phyloP scores from a whole-genome alignment of 2,888 invertebrate genomes.

The Pandemis heparana region DNA sequence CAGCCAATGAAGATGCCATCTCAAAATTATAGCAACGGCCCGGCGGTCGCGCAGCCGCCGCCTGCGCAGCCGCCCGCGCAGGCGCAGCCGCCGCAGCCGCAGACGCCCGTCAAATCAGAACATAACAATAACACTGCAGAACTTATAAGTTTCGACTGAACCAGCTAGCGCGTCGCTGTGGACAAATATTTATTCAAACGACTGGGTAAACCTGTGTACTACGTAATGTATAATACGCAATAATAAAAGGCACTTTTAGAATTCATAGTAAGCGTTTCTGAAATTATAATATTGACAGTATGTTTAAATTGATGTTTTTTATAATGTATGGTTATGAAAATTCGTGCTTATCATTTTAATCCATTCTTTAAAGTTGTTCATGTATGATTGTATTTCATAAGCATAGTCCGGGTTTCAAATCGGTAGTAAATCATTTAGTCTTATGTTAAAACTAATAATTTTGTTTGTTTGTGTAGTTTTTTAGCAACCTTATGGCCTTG shows the following conservation, averaged over 20 bases:
- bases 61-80: constrained; percentile 48
- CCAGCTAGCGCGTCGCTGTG: constrained; percentile 44
- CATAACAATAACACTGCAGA: constrained; percentile 88
- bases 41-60: constrained; percentile 52
- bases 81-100: constrained; percentile 54
- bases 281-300: constrained; percentile 39
- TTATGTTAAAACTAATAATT: constrained; percentile 38
- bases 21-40: constrained; percentile 55
- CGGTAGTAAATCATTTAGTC: constrained; percentile 26
- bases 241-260: constrained; percentile 37
- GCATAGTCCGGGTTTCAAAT: constrained; percentile 20
- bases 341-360: constrained; percentile 37
- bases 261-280: constrained; percentile 39
- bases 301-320: constrained; percentile 37
- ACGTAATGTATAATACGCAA: constrained; percentile 33
- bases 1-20: constrained; percentile 57
- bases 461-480: constrained; percentile 54
- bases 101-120: constrained; percentile 72
- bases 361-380: constrained; percentile 1
- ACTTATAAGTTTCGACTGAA: constrained; percentile 93
- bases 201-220: constrained; percentile 54
- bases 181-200: constrained; percentile 62
- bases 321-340: constrained; percentile 34
- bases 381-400: constrained; percentile 18
- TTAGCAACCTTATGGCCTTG: constrained; percentile 66